Evolutionary conservation across 2,113 vertebrate genomes (phyloP), one percentile per base, ranked within the genome.

Genomic region (Scomber colias): DNA sequence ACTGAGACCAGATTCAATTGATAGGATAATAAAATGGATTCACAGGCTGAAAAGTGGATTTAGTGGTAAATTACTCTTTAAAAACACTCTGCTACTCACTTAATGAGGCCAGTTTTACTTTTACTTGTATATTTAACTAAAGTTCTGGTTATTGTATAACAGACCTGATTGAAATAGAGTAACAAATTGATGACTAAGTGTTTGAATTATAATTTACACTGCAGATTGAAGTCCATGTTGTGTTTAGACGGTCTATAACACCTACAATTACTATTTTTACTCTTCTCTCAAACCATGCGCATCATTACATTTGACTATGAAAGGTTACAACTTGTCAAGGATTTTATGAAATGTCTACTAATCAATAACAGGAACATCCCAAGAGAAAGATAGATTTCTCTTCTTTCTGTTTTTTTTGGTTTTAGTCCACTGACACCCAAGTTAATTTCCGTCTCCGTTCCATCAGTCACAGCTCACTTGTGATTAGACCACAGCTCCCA

Each of bases 401-500:
- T 64, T 5, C 3, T 8, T 45, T 30, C 79, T 83, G 7, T 68
- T 55, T 40, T 9, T 40, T 40, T 40, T 40, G 6, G 35, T 40
- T 40, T 40, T 40, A 40, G 60, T 57, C 49, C 61, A 19, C 17
- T 48, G 24, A 55, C 46, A 56, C 7, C 35, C 46, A 27, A 60
- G 55, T 69, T 85, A 3, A 67, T 68, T 49, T 70, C 61, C 19
- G 63, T 66, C 77, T 72, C 49, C 60, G 46, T 30, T 62, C 60
- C 59, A 61, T 50, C 19, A 79, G 63, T 81, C 61, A 64, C 15
- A 19, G 78, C 70, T 86, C 67, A 82, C 67, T 71, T 73, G 70
- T 87, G 87, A 86, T 86, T 84, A 82, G 66, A 75, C 82, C 77
- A 72, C 79, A 88, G 79, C 82, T 88, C 79, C 79, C 83, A 90